A percentile compares a stretch with the other conserved stretches of the same genome.
Evolutionary conservation across 2,797 vertebrate species (phyloP).

Genomic region (Hydrocynus forskahlii): DNA sequence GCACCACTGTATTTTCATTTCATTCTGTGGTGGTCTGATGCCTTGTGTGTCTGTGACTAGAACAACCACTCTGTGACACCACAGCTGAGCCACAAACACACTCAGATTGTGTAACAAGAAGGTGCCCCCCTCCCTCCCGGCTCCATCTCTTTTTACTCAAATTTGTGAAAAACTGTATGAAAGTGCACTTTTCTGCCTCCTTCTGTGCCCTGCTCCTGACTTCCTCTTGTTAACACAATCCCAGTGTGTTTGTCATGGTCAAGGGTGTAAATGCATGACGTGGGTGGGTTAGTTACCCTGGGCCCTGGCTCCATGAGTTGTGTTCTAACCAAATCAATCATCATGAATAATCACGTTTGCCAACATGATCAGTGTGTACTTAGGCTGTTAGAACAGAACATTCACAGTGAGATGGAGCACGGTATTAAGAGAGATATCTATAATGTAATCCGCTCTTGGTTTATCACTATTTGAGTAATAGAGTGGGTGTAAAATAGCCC

Average conservation of each 20-base stretch:
- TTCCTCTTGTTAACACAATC: not conserved
- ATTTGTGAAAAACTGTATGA: not conserved
- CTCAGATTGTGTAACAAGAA: too few relatives aligned
- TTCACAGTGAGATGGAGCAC: not conserved
- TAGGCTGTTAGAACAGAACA: not conserved
- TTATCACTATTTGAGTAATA: not conserved
- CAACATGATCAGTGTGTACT: not conserved
- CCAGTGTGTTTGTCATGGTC: not conserved
- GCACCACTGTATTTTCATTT: too few relatives aligned
- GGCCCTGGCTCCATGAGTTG: not conserved
- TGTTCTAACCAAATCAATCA: constrained; percentile 9
- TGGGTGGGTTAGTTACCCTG: not conserved
- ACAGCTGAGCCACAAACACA: not conserved
- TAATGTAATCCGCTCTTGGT: not conserved
- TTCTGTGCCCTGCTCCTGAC: not conserved
- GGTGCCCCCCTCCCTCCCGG: too few relatives aligned
- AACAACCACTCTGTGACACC: not conserved
- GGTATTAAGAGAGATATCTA: not conserved
- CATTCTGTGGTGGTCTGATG: not conserved
- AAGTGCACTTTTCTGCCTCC: not conserved
- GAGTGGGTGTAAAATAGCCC: not conserved
- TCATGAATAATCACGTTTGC: not conserved
- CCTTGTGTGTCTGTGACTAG: not conserved
- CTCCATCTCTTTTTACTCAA: not conserved
- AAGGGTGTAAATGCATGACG: not conserved